These are phyloP conservation scores for Thysanoteuthis rhombus DNA, from an alignment of 2,888 invertebrate genomes.

Conservation along the genomic window DNA sequence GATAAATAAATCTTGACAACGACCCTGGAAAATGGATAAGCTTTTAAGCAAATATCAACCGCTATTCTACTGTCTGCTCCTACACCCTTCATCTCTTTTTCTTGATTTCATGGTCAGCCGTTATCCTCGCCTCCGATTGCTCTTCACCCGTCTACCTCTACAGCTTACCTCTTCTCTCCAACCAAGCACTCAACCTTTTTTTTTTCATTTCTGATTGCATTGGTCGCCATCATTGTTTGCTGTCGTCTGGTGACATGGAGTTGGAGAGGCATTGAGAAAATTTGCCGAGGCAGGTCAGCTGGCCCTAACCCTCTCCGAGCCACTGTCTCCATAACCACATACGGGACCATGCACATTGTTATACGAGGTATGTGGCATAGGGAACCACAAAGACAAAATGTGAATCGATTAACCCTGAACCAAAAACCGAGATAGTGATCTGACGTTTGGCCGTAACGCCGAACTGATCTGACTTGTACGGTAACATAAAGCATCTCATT, in stretches of 20 bases:
- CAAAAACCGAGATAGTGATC: no score
- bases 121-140: neutral
- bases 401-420: neutral
- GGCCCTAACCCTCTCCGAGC: neutral
- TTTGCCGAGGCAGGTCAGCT: neutral
- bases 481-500: no score
- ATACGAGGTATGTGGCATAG: neutral
- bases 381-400: neutral
- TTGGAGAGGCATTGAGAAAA: neutral
- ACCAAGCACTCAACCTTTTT: neutral
- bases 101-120: neutral
- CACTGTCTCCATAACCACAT: neutral
- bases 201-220: neutral
- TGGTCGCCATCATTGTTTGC: neutral
- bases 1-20: neutral
- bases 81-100: neutral
- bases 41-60: neutral
- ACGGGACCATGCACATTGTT: neutral
- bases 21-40: neutral
- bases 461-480: no score
- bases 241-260: neutral
- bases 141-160: neutral
- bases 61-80: neutral
- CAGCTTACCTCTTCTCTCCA: neutral
- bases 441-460: no score